Base-by-base conservation (phyloP, 2,888 invertebrate genomes). In the Lamellibrachia satsuma region DNA sequence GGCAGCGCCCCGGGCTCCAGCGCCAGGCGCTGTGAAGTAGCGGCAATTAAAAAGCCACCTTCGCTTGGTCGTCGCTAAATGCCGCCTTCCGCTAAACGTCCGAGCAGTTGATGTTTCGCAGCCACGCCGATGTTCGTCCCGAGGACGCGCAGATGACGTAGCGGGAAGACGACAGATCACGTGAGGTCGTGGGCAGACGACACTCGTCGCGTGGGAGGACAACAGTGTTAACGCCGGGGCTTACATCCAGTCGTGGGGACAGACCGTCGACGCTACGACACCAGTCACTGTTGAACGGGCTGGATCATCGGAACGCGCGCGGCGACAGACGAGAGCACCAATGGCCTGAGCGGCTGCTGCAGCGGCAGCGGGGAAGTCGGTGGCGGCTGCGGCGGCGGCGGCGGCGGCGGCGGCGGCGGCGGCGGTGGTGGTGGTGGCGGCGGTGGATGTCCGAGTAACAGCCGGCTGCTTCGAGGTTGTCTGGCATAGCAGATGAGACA, bases 401-500 rank as follows among this genome's bases (percentile, higher is more conserved):
- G 75, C 22, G 75, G 75, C 6, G 75, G 75, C 22, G 75, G 75
- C 75, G 75, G 22, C 22, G 11, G 22, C 3, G 75, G 75, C 75
- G 75, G 75, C n/a, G 75, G 75, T 22, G 75, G 75, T 75, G 75
- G 75, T 22, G 75, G 75, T 2, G 15, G 75, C 22, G 15, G 75
- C 57, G 15, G 57, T 57, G 39, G 39, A 39, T 39, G 15, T n/a
- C 75, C 75, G 75, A n/a, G 75, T 75, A 75, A 11, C 75, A 75
- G 75, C 75, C 75, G 75, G 75, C 75, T 4, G 75, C 75, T 75
- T 15, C 75, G 75, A 75, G 75, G 75, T 75, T 75, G 75, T 75
- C 75, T 75, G 75, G 75, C 75, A 75, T 75, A 75, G 75, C 75
- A 22, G 75, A 75, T 75, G 75, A 75, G 75, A 75, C 75, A 75